A percentile compares a stretch with the other conserved stretches of the same genome.
These are phyloP conservation scores for Xiphorhynchus erythropygius DNA, from an alignment of 2,797 vertebrate genomes.

Conservation along the genomic window DNA sequence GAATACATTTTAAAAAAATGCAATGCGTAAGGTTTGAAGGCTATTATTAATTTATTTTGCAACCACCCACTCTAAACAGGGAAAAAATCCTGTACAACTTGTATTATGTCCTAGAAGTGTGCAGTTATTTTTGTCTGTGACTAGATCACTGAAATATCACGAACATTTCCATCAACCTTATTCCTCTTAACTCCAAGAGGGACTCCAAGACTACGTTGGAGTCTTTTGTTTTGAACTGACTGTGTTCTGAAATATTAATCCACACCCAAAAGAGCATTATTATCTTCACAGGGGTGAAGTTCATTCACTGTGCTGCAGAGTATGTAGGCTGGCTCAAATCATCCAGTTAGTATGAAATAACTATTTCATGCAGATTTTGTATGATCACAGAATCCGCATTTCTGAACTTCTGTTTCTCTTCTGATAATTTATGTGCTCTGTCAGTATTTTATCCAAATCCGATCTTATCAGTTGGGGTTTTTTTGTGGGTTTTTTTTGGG, in stretches of 20 bases:
- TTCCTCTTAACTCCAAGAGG: not conserved
- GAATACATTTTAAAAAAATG: not conserved
- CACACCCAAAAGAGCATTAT: not conserved
- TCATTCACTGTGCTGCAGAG: not conserved
- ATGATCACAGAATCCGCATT: not conserved
- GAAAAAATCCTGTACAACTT: not conserved
- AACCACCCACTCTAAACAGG: not conserved
- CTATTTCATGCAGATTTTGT: not conserved
- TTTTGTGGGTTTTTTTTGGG: not conserved
- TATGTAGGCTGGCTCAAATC: not conserved
- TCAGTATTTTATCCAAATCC: not conserved
- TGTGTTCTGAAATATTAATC: not conserved
- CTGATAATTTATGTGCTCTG: accelerated
- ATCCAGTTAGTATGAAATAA: not conserved
- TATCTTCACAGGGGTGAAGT: not conserved
- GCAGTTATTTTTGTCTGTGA: not conserved
- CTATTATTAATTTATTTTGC: not conserved
- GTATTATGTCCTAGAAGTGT: not conserved
- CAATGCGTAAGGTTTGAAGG: not conserved
- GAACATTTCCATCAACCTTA: not conserved
- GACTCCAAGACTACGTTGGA: too few species aligned
- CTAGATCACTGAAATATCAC: not conserved
- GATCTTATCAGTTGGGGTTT: not conserved
- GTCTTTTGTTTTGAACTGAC: not conserved
- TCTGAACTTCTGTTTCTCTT: not conserved